Conservation (phyloP, 2,797 vertebrate species). For the Poeciliopsis infans region DNA sequence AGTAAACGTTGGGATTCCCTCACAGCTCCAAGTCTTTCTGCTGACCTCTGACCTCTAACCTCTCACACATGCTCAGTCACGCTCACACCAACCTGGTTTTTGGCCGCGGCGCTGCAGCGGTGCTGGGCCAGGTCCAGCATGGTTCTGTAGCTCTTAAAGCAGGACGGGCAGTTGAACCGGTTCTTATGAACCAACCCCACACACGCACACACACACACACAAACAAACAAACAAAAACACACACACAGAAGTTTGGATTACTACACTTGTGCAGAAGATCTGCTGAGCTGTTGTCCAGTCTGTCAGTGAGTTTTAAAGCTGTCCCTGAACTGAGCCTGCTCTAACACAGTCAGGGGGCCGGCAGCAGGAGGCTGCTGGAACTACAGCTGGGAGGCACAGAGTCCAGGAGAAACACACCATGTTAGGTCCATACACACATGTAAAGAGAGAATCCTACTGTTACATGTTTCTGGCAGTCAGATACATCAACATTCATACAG, state of each 20-base stretch:
- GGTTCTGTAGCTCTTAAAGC: constrained; percentile 82
- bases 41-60: constrained; percentile 11
- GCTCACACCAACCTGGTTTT: constrained; percentile 81
- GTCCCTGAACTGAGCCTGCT: constrained; percentile 61
- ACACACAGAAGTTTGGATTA: constrained; percentile 63
- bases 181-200: constrained; percentile 75
- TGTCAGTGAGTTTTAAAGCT: constrained; percentile 47
- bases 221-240: constrained; percentile 9
- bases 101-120: constrained; percentile 79
- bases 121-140: constrained; percentile 83
- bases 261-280: constrained; percentile 54
- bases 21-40: constrained; percentile 14
- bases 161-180: constrained; percentile 81
- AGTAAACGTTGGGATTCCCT: constrained; percentile 24
- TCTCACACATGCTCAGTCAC: constrained; percentile 44
- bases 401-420: constrained; percentile 13
- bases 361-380: constrained; percentile 4
- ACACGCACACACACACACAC: constrained; percentile 19
- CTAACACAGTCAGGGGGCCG: constrained; percentile 34
- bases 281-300: constrained; percentile 26
- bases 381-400: constrained; percentile 28
- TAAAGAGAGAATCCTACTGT: constrained; percentile 1
- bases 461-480: not conserved
- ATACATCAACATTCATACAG: constrained; percentile 19
- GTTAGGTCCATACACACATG: constrained; percentile 21